A percentile compares a stretch with the other conserved stretches of the same genome.
Evolutionary conservation across 1,140 invertebrate genomes (phyloP).

Genomic region (Contarinia nasturtii): DNA sequence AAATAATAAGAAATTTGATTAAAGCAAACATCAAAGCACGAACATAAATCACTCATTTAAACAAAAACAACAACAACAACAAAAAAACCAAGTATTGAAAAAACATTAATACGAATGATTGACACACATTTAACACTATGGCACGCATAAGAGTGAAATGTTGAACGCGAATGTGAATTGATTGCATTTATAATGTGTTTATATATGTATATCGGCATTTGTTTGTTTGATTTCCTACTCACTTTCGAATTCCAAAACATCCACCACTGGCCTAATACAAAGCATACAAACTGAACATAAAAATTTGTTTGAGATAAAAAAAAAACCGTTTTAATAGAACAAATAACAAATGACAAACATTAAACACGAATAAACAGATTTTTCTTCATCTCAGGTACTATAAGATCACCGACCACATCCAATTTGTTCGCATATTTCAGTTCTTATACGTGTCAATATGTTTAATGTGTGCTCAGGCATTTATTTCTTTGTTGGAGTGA

Average conservation of each 20-base stretch:
- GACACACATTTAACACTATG: not conserved
- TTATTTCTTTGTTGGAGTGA: not conserved
- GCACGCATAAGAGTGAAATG: too few relatives aligned
- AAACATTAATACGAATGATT: not conserved
- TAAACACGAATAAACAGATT: too few relatives aligned
- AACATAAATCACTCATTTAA: not conserved
- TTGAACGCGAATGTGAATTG: not conserved
- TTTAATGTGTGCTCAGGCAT: not conserved
- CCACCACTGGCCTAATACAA: not conserved
- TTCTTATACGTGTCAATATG: too few relatives aligned
- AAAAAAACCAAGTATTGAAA: not conserved
- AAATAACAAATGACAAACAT: too few relatives aligned
- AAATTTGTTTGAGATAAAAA: not conserved
- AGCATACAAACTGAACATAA: not conserved
- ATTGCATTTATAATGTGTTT: not conserved
- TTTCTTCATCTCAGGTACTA: too few relatives aligned
- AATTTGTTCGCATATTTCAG: too few relatives aligned
- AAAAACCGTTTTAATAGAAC: constrained; percentile 6
- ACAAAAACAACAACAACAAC: not conserved
- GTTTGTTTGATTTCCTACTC: too few relatives aligned
- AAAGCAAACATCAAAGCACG: not conserved
- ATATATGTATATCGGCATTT: not conserved
- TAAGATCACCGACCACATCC: too few relatives aligned
- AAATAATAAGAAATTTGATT: not conserved
- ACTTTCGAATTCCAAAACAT: too few relatives aligned